These are phyloP conservation scores for Saturnia japonica DNA, from an alignment of 2,888 invertebrate genomes.

Conservation along the genomic window DNA sequence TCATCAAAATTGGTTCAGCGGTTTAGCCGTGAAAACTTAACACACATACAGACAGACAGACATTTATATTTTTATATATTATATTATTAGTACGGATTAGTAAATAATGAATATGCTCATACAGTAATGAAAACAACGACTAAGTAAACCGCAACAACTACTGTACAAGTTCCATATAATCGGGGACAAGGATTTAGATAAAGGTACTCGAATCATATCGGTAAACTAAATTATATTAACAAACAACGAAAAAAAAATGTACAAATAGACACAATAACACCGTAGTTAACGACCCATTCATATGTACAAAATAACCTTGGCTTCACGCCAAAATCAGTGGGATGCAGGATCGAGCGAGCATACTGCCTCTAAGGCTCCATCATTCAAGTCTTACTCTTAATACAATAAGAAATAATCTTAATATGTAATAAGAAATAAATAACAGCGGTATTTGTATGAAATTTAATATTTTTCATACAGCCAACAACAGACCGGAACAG, in stretches of 20 bases:
- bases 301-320: constrained; percentile 58
- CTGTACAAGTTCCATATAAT: constrained; percentile 16
- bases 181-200: constrained; percentile 29
- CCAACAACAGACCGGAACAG: background rate
- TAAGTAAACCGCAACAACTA: constrained; percentile 8
- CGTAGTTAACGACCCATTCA: constrained; percentile 58
- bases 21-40: too few relatives aligned
- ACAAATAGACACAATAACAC: constrained; percentile 21
- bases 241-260: background rate
- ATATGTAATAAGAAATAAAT: background rate
- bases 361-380: constrained; percentile 3
- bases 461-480: background rate
- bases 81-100: too few relatives aligned
- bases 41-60: too few relatives aligned
- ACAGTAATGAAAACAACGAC: constrained; percentile 1
- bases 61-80: too few relatives aligned
- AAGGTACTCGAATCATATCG: constrained; percentile 26
- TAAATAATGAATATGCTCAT: background rate
- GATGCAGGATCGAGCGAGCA: constrained; percentile 46
- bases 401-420: background rate
- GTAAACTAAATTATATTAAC: constrained; percentile 23
- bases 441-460: background rate
- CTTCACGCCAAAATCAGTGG: constrained; percentile 52
- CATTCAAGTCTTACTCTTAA: constrained; percentile 22
- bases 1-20: too few relatives aligned